A percentile compares a stretch with the other conserved stretches of the same genome.
phyloP scores from a whole-genome alignment of 2,888 invertebrate species.

The Philereme vetulata region DNA sequence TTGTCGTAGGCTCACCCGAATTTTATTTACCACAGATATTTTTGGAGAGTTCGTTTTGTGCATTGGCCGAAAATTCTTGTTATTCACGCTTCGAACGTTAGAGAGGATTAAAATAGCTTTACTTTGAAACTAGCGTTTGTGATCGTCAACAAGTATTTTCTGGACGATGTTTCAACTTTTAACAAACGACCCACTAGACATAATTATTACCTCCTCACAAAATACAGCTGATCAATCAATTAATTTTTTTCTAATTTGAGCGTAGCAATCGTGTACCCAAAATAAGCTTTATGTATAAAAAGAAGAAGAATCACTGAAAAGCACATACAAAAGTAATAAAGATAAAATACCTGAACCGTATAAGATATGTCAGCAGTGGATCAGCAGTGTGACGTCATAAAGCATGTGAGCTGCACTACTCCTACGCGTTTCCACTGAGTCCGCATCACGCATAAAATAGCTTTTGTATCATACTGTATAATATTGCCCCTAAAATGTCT shows the following conservation, averaged over 20 bases:
- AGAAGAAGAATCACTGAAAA: background rate
- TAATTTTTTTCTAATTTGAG: background rate
- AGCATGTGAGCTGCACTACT: conserved; percentile 30
- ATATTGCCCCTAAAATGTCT: conserved; percentile 51
- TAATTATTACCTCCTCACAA: background rate
- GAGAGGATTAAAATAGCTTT: conserved; percentile 2
- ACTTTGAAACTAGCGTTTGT: background rate
- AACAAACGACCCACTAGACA: background rate
- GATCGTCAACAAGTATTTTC: background rate
- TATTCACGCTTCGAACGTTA: background rate
- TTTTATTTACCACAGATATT: background rate
- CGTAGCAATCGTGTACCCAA: background rate
- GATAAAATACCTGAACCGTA: conserved; percentile 17
- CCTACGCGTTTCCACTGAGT: conserved; percentile 34
- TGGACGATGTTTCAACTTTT: background rate
- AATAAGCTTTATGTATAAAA: background rate
- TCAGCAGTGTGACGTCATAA: conserved; percentile 32
- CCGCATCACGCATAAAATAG: conserved; percentile 42
- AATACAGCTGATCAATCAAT: no score
- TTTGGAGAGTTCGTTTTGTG: background rate
- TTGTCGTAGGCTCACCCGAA: background rate
- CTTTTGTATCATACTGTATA: conserved; percentile 46
- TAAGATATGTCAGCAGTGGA: conserved; percentile 14
- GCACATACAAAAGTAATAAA: conserved; percentile 1
- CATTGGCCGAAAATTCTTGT: background rate